Percentiles rank a stretch among this genome's conserved stretches.
phyloP scores from a whole-genome alignment of 2,888 invertebrate species.

The Diarsia rubi region DNA sequence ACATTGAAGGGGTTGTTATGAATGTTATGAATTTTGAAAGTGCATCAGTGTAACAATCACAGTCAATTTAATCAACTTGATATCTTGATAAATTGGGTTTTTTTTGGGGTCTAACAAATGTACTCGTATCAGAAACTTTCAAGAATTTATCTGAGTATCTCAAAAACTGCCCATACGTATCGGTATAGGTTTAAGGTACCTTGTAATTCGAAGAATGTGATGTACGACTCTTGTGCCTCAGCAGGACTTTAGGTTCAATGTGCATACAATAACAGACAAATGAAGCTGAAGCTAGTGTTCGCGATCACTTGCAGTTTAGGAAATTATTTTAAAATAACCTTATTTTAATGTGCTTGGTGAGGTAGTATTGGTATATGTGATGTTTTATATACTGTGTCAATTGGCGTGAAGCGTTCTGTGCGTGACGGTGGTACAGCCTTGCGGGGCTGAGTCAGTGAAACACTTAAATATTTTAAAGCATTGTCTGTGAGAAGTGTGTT shows the following conservation, averaged over 20 bases:
- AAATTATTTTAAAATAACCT: neutral
- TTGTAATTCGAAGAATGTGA: neutral
- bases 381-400: conserved; percentile 18
- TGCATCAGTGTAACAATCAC: neutral
- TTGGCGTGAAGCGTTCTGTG: conserved; percentile 46
- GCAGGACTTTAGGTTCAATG: too few relatives aligned
- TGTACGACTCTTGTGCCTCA: neutral
- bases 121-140: neutral
- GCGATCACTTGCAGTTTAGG: neutral
- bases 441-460: conserved; percentile 32
- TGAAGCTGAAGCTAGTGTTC: neutral
- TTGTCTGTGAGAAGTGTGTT: conserved; percentile 28
- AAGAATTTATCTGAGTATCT: neutral
- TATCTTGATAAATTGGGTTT: neutral
- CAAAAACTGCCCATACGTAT: neutral
- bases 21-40: neutral
- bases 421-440: conserved; percentile 31
- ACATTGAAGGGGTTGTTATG: neutral
- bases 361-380: conserved; percentile 22
- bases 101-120: neutral
- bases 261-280: neutral
- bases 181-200: neutral
- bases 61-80: neutral
- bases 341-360: conserved; percentile 59
- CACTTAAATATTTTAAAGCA: conserved; percentile 29